phyloP scores from a whole-genome alignment of 1,140 invertebrate species.

The Bombus confusus region DNA sequence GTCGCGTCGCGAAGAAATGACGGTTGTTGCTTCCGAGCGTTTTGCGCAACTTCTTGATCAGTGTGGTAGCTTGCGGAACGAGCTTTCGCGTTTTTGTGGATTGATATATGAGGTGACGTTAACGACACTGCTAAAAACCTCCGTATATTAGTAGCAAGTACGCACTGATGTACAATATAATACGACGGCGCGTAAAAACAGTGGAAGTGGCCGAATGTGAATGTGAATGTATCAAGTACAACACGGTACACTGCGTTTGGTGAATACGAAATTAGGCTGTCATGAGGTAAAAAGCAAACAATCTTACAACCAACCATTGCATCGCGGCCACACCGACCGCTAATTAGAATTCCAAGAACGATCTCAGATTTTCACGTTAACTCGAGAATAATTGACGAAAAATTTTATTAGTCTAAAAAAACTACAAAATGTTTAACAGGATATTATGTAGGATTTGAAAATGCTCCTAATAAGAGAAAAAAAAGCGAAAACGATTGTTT shows the following conservation, averaged over 20 bases:
- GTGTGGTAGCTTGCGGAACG: not conserved
- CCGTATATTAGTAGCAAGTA: conserved; percentile 14
- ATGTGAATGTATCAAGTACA: conserved; percentile 35
- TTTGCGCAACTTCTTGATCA: conserved; percentile 55
- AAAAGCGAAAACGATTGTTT: too few species aligned
- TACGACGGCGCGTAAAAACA: conserved; percentile 20
- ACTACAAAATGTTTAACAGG: too few species aligned
- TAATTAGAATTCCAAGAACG: conserved; percentile 28
- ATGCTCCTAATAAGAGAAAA: too few species aligned
- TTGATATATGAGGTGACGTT: conserved; percentile 65
- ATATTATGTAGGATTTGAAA: too few species aligned
- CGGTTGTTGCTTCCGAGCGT: conserved; percentile 17
- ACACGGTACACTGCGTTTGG: conserved; percentile 22
- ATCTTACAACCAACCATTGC: not conserved
- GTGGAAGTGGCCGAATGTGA: conserved; percentile 32
- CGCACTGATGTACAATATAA: conserved; percentile 42
- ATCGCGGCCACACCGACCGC: not conserved
- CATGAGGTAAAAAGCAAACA: conserved; percentile 9
- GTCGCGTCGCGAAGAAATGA: conserved; percentile 12
- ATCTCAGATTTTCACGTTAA: not conserved
- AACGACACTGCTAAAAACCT: conserved; percentile 35
- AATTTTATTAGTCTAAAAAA: too few species aligned
- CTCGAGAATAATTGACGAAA: not conserved
- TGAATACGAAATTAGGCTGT: conserved; percentile 42
- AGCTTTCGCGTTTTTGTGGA: conserved; percentile 51